A percentile compares a stretch with the other conserved stretches of the same genome.
Conservation (phyloP, 2,113 vertebrate species). For the Pollachius pollachius region DNA sequence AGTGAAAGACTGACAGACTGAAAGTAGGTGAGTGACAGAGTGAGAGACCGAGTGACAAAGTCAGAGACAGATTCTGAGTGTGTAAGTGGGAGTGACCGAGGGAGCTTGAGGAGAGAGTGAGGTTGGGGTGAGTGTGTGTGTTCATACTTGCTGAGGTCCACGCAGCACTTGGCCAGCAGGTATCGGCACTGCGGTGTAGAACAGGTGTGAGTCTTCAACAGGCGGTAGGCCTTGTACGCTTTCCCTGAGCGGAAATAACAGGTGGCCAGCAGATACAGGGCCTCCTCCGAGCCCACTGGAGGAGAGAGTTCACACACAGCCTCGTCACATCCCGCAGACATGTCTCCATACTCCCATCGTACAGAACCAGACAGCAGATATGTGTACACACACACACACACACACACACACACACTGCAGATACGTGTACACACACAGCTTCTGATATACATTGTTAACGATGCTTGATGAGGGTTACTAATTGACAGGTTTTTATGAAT, state of each 20-base stretch:
- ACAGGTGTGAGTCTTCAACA: constrained; percentile 95
- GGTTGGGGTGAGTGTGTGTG: not conserved
- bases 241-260: constrained; percentile 98
- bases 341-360: too few species aligned
- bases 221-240: constrained; percentile 93
- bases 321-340: too few species aligned
- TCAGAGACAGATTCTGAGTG: too few species aligned
- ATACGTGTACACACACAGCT: not conserved
- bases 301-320: not conserved
- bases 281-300: constrained; percentile 88
- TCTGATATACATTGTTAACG: too few species aligned
- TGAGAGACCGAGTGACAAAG: too few species aligned
- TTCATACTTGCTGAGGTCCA: constrained; percentile 96
- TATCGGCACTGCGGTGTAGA: constrained; percentile 94
- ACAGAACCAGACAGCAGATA: not conserved
- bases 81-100: too few species aligned
- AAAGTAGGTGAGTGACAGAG: too few species aligned
- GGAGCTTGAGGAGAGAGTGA: not conserved
- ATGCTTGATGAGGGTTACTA: too few species aligned
- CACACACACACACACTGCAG: not conserved
- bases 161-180: constrained; percentile 95
- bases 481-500: too few species aligned
- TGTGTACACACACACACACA: constrained; percentile 5
- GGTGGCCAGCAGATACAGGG: constrained; percentile 91
- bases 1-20: too few species aligned